Percentiles rank a stretch among this genome's conserved stretches.
These are phyloP conservation scores for Morpho deidamia DNA, from an alignment of 2,888 invertebrate genomes.

Conservation along the genomic window DNA sequence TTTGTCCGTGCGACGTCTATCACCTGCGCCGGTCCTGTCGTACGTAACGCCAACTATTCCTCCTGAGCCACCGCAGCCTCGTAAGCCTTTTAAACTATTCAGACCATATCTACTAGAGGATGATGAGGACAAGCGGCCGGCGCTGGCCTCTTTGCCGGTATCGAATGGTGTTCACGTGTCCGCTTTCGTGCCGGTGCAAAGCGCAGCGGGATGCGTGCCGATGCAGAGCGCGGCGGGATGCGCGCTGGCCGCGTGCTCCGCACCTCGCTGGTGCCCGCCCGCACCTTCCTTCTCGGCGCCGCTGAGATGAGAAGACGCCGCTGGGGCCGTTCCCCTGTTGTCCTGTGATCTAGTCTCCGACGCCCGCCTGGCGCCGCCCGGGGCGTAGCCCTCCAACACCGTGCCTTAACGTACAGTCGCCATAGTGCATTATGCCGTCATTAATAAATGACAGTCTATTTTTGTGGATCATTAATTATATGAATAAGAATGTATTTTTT, in stretches of 20 bases:
- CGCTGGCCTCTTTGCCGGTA: constrained; percentile 57
- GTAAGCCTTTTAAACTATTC: constrained; percentile 85
- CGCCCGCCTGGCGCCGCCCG: constrained; percentile 71
- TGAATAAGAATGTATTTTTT: constrained; percentile 70
- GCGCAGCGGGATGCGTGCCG: constrained; percentile 51
- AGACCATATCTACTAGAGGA: constrained; percentile 86
- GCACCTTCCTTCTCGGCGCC: constrained; percentile 77
- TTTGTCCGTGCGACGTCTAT: constrained; percentile 51
- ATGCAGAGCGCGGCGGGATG: no score
- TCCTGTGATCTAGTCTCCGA: constrained; percentile 75
- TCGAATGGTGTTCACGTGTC: constrained; percentile 58
- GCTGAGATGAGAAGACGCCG: constrained; percentile 64
- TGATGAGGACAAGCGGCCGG: constrained; percentile 56
- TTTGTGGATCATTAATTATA: constrained; percentile 58
- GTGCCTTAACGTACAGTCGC: constrained; percentile 74
- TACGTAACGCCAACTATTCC: constrained; percentile 36
- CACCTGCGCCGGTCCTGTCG: constrained; percentile 35
- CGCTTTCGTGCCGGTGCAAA: constrained; percentile 69
- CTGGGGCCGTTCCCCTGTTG: constrained; percentile 55
- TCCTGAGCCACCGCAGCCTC: constrained; percentile 53
- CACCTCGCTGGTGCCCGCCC: constrained; percentile 83
- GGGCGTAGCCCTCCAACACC: constrained; percentile 71
- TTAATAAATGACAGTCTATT: constrained; percentile 67
- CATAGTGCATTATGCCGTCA: constrained; percentile 74
- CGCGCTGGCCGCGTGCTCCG: constrained; percentile 52